A percentile compares a stretch with the other conserved stretches of the same genome.
Conservation (phyloP, 1,140 invertebrate species). For the Scaptodrosophila lebanonensis region DNA sequence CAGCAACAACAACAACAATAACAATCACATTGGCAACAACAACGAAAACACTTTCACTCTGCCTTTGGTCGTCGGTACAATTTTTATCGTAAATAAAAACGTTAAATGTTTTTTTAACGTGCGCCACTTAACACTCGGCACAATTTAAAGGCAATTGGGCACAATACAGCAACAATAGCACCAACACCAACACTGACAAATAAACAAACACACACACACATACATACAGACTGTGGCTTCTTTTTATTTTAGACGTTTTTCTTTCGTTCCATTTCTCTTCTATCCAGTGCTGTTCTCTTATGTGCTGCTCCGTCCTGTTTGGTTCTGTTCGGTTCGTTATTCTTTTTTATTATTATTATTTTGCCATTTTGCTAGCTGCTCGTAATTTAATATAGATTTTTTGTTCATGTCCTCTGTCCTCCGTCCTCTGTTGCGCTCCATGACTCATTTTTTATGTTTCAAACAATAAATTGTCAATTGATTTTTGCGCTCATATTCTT, state of each 20-base stretch:
- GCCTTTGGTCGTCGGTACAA: conserved; percentile 30
- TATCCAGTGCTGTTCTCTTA: background rate
- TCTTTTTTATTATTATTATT: conserved; percentile 63
- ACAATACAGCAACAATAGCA: conserved; percentile 31
- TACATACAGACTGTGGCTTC: conserved; percentile 15
- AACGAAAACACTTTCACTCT: conserved; percentile 51
- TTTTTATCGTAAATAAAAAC: conserved; percentile 68
- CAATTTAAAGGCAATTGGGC: conserved; percentile 73
- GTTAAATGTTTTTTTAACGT: conserved; percentile 75
- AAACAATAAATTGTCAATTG: conserved; percentile 72
- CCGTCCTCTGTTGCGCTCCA: background rate
- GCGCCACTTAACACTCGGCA: conserved; percentile 69
- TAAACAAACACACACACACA: conserved; percentile 39
- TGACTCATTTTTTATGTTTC: conserved; percentile 52
- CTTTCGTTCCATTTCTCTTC: no score
- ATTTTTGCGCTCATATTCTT: conserved; percentile 68
- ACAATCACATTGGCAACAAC: conserved; percentile 52
- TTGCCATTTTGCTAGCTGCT: conserved; percentile 58
- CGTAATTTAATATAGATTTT: conserved; percentile 72
- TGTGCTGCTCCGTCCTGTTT: background rate
- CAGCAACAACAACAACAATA: conserved; percentile 41
- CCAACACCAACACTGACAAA: conserved; percentile 48
- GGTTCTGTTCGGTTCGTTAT: background rate
- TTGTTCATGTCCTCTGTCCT: background rate
- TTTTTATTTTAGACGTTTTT: background rate